Evolutionary conservation across 2,113 vertebrate species (phyloP), one percentile per base, ranked within the genome.

Genomic region (Vidua chalybeata): DNA sequence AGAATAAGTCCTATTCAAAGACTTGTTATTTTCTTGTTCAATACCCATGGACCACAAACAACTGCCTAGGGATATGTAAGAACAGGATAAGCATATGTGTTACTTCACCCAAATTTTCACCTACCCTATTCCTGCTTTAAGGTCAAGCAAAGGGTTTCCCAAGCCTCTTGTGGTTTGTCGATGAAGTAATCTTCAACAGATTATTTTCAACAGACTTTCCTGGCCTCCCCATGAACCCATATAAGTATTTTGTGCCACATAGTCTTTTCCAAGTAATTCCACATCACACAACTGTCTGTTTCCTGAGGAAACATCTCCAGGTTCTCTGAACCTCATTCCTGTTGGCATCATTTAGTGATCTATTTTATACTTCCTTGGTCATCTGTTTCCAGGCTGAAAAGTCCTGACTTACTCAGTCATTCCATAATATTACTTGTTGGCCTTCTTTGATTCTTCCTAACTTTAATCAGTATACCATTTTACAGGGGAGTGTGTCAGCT

Each of bases 311-410:
- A 69, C 22, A n/a, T 76, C 27, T 80, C 58, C 59, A 58, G n/a
- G 20, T 76, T 92, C 18, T 93, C 72, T 73, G 51, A 66, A 74
- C 13, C 8, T 31, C 22, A 79, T 58, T 88, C 10, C 35, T 86
- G 46, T 19, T 67, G 49, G 13, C 28, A 46, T 58, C 2, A 7
- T 74, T 80, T 89, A 54, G 31, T 69, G 27, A n/a, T 37, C 45
- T 76, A 0, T 72, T 20, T 1, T 67, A 39, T 51, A 59, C 6
- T 13, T 17, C 15, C 5, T 64, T 0, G 1, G 5, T 68, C 43
- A 43, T 51, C 33, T 88, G 3, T 76, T 88, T 77, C 35, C n/a
- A 83, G 35, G 11, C 49, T 87, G 71, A 68, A 68, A 87, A 64
- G 39, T 43, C n/a, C 15, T 31, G 61, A 54, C 21, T 18, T 80